Conservation (phyloP, 1,140 invertebrate species). For the Tribolium castaneum region DNA sequence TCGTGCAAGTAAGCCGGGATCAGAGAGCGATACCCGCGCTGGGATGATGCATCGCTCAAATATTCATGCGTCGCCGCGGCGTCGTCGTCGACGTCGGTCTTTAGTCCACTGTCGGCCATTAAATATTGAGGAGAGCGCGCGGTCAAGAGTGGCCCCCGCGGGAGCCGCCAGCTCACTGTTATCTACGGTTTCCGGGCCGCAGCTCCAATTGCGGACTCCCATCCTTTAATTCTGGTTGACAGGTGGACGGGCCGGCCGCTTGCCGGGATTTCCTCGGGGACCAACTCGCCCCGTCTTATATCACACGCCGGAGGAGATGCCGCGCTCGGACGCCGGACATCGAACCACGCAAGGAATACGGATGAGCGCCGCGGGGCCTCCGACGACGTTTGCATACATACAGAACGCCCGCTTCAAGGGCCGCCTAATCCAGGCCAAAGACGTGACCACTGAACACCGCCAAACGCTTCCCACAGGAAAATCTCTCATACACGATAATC, state of each 20-base stretch:
- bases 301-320: conserved; percentile 47
- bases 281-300: conserved; percentile 58
- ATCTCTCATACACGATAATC: too few relatives aligned
- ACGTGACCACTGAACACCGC: too few relatives aligned
- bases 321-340: conserved; percentile 37
- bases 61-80: conserved; percentile 59
- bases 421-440: too few relatives aligned
- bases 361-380: conserved; percentile 46
- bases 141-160: conserved; percentile 49
- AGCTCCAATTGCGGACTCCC: conserved; percentile 57
- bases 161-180: conserved; percentile 54
- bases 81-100: conserved; percentile 46
- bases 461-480: too few relatives aligned
- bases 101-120: conserved; percentile 53
- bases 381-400: conserved; percentile 54
- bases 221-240: conserved; percentile 62
- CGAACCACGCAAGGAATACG: conserved; percentile 51
- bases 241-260: conserved; percentile 58
- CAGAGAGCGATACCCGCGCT: conserved; percentile 59
- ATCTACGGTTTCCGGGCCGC: conserved; percentile 57
- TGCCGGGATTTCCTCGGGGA: conserved; percentile 58
- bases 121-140: conserved; percentile 59
- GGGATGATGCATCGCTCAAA: conserved; percentile 61
- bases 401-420: background rate
- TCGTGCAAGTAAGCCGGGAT: conserved; percentile 64